Conservation (phyloP, 2,797 vertebrate genomes). For the Sebastes miniatus region DNA sequence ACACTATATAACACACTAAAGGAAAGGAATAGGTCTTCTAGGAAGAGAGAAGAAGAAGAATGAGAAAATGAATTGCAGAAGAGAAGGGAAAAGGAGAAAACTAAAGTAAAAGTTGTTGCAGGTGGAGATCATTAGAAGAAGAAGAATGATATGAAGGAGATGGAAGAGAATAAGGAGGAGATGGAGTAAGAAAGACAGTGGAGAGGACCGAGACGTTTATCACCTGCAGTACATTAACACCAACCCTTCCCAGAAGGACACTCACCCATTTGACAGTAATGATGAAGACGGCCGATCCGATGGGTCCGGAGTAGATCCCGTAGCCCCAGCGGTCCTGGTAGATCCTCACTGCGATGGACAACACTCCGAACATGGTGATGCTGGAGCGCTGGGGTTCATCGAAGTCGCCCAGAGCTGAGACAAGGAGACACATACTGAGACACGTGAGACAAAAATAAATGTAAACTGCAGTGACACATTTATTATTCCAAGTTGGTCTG, state of each 20-base stretch:
- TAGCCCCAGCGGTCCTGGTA: constrained; percentile 96
- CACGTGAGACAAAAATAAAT: too few relatives aligned
- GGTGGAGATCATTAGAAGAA: not conserved
- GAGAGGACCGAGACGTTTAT: not conserved
- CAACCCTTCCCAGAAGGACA: not conserved
- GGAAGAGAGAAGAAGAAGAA: not conserved
- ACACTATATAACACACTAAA: too few relatives aligned
- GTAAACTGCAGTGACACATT: too few relatives aligned
- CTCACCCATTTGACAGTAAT: constrained; percentile 94
- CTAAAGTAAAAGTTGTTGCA: not conserved
- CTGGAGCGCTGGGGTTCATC: constrained; percentile 94
- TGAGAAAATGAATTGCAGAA: not conserved
- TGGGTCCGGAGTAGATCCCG: constrained; percentile 94
- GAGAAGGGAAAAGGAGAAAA: not conserved
- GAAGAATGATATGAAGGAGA: not conserved
- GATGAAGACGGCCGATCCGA: constrained; percentile 92
- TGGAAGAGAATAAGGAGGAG: not conserved
- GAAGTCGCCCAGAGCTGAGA: constrained; percentile 92
- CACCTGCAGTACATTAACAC: not conserved
- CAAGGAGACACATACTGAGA: not conserved
- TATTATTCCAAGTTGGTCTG: too few relatives aligned
- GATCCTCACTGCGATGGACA: constrained; percentile 90
- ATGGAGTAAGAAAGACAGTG: not conserved
- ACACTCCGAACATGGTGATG: constrained; percentile 91
- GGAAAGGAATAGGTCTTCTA: too few relatives aligned